Evolutionary conservation across 2,888 invertebrate genomes (phyloP).

Genomic region (Dugesia japonica): DNA sequence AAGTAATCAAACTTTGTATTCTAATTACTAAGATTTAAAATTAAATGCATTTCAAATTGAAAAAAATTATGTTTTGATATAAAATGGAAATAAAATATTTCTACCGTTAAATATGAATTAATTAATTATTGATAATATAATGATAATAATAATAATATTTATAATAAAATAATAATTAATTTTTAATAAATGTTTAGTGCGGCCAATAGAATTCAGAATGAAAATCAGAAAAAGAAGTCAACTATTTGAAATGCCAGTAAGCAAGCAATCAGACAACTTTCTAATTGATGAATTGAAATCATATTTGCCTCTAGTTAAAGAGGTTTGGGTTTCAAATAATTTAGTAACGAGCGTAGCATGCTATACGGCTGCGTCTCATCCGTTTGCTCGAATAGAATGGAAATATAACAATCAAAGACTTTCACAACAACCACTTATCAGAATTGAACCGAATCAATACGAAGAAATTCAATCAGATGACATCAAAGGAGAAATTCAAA

Average conservation of each 20-base stretch:
- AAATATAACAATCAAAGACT: not conserved
- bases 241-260: not conserved
- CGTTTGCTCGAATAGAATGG: not conserved
- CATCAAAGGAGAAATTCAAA: conserved; percentile 8
- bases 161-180: too few species aligned
- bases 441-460: not conserved
- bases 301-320: not conserved
- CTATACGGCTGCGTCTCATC: not conserved
- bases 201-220: not conserved
- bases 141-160: too few species aligned
- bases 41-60: too few species aligned
- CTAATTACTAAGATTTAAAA: too few species aligned
- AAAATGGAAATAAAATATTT: too few species aligned
- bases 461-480: conserved; percentile 4
- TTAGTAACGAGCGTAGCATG: not conserved
- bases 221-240: not conserved
- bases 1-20: too few species aligned
- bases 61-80: too few species aligned
- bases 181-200: too few species aligned
- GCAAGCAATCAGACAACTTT: not conserved
- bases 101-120: too few species aligned
- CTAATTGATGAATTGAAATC: not conserved
- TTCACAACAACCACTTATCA: not conserved
- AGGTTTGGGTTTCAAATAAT: not conserved
- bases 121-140: too few species aligned